Percentiles rank a stretch among this genome's conserved stretches.
Evolutionary conservation across 2,113 vertebrate species (phyloP).

Genomic region (Osmerus eperlanus): DNA sequence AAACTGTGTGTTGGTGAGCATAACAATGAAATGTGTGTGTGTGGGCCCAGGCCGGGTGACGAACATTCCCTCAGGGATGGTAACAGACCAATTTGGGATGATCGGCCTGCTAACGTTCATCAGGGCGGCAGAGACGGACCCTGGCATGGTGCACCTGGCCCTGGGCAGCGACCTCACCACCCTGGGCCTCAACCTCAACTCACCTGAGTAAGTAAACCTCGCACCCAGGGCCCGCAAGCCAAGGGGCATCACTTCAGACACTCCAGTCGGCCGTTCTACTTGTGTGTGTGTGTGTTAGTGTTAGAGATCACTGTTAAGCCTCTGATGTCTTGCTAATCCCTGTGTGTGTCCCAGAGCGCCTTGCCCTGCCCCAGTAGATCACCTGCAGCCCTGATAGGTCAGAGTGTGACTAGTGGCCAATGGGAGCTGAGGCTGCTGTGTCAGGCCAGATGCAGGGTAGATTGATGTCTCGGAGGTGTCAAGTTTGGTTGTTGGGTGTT

Average conservation of each 20-base stretch:
- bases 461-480: not conserved
- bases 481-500: no score
- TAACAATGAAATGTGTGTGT: not conserved
- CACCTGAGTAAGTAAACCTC: constrained; percentile 79
- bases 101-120: constrained; percentile 91
- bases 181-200: constrained; percentile 93
- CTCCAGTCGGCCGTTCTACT: not conserved
- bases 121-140: constrained; percentile 89
- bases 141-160: constrained; percentile 90
- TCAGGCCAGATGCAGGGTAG: not conserved
- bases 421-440: not conserved
- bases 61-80: constrained; percentile 93
- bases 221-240: not conserved
- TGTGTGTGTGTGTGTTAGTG: not conserved
- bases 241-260: constrained; percentile 4
- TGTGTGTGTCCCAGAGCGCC: not conserved
- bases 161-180: constrained; percentile 92
- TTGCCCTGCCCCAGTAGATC: not conserved
- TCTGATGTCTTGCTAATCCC: not conserved
- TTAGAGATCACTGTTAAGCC: not conserved
- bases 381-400: not conserved
- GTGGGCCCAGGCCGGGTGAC: constrained; percentile 81
- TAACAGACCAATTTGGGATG: constrained; percentile 94
- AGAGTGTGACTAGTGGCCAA: not conserved
- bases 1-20: not conserved